Evolutionary conservation across 30 jellyfish, hydroid and myxozoan genomes (phyloP).

Genomic region (Hydractinia echinata): DNA sequence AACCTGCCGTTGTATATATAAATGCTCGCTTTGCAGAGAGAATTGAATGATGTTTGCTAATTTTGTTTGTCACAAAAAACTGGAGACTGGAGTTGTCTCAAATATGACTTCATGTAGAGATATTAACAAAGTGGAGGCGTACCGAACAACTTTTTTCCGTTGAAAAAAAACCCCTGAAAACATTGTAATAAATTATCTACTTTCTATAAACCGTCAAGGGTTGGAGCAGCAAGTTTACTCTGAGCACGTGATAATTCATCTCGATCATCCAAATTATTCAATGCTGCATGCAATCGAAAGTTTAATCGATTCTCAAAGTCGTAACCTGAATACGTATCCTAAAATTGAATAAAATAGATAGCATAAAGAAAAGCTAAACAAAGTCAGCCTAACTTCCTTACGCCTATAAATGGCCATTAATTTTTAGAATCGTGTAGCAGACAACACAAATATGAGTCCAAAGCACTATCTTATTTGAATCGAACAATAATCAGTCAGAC

Average conservation of each 20-base stretch:
- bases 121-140: no score
- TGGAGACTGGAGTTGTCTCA: no score
- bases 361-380: background rate
- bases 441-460: background rate
- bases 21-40: no score
- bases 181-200: background rate
- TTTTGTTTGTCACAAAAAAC: no score
- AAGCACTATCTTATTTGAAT: background rate
- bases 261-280: slow-evolving; percentile 39
- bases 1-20: no score
- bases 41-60: no score
- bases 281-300: slow-evolving; percentile 86
- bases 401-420: background rate
- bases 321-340: slow-evolving; percentile 75
- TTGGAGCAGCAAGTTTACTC: slow-evolving; percentile 25
- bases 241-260: background rate
- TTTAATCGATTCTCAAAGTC: slow-evolving; percentile 86
- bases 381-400: background rate
- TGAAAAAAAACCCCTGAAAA: no score
- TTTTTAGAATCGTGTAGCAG: background rate
- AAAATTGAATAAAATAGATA: background rate
- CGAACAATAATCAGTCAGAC: background rate
- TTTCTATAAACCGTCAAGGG: slow-evolving; percentile 12
- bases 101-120: no score
- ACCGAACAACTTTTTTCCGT: no score